Conservation (phyloP, 2,113 vertebrate species). For the Microcebus murinus region DNA sequence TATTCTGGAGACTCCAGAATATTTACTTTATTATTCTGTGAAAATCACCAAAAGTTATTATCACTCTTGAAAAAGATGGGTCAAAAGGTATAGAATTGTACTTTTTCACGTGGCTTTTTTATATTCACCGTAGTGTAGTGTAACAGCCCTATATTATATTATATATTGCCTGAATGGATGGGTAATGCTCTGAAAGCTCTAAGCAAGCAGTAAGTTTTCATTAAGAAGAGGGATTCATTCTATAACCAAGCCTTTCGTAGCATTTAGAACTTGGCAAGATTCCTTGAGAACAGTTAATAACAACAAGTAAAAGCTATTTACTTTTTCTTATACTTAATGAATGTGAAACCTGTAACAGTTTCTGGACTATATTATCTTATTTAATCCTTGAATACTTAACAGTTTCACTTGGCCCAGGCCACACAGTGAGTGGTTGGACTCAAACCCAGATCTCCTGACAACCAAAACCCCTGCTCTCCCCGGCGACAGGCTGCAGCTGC, state of each 20-base stretch:
- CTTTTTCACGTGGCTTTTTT: not conserved
- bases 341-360: too few species aligned
- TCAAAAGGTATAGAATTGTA: not conserved
- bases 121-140: not conserved
- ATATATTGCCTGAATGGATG: not conserved
- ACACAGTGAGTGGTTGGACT: not conserved
- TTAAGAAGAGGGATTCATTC: not conserved
- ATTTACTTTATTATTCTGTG: not conserved
- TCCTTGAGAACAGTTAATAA: not conserved
- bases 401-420: not conserved
- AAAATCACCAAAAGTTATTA: not conserved
- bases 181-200: not conserved
- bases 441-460: not conserved
- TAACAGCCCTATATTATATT: not conserved
- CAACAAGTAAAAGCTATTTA: not conserved
- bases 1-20: not conserved
- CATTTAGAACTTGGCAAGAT: not conserved
- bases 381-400: not conserved
- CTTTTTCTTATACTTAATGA: not conserved
- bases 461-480: too few species aligned
- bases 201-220: not conserved
- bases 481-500: rapidly evolving
- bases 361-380: not conserved
- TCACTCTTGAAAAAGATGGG: constrained; percentile 9
- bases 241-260: not conserved